A percentile compares a stretch with the other conserved stretches of the same genome.
These are phyloP conservation scores for Lepidurus apus DNA, from an alignment of 1,140 invertebrate species.

Conservation along the genomic window DNA sequence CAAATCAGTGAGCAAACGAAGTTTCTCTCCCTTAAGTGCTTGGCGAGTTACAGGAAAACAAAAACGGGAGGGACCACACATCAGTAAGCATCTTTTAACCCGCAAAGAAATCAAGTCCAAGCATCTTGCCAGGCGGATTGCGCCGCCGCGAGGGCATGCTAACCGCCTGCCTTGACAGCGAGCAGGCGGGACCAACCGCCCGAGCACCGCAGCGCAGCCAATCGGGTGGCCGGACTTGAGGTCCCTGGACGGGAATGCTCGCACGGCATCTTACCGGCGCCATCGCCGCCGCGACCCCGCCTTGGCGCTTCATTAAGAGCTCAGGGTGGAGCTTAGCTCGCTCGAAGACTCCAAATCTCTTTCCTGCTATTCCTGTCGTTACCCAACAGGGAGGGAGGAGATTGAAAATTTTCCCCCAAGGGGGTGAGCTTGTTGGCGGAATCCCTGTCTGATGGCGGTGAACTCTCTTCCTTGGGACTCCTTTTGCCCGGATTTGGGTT, in stretches of 20 bases:
- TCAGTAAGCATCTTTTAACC: neutral
- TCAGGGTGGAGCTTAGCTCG: neutral
- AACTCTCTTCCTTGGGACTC: neutral
- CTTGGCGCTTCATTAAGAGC: slow-evolving; percentile 13
- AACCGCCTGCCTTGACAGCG: neutral
- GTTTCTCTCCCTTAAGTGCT: slow-evolving; percentile 1
- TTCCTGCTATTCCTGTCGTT: neutral
- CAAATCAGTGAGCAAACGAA: neutral
- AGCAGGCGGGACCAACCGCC: neutral
- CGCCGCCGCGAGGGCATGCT: neutral
- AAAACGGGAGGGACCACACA: slow-evolving; percentile 1
- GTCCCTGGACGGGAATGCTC: neutral
- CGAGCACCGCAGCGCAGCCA: neutral
- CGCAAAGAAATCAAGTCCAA: neutral
- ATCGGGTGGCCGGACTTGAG: neutral
- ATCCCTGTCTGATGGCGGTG: neutral
- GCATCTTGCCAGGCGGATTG: neutral
- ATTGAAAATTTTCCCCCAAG: neutral
- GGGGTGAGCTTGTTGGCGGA: neutral
- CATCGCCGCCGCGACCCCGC: neutral
- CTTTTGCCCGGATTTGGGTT: neutral
- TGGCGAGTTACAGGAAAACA: slow-evolving; percentile 1
- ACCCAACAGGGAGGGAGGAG: neutral
- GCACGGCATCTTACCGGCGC: neutral
- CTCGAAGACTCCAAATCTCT: neutral